phyloP scores from a whole-genome alignment of 1,140 invertebrate genomes.

The Diorhabda sublineata region DNA sequence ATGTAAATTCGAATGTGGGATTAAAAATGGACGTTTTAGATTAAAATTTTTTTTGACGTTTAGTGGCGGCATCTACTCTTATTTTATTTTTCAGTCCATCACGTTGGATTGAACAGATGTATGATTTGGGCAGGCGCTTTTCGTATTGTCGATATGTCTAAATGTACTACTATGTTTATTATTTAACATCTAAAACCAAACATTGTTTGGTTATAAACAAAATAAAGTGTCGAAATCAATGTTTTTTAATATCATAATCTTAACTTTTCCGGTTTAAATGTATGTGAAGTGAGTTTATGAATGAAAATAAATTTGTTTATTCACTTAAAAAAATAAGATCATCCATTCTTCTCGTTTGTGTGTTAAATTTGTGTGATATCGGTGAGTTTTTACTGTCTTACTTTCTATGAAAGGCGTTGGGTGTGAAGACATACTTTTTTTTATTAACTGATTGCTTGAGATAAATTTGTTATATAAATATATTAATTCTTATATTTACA shows the following conservation, averaged over 20 bases:
- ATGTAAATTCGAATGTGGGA: too few species aligned
- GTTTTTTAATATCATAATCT: neutral
- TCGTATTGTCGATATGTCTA: constrained; percentile 15
- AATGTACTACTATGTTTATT: constrained; percentile 14
- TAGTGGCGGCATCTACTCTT: neutral
- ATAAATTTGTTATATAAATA: too few species aligned
- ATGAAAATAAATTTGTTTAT: neutral
- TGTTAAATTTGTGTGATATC: neutral
- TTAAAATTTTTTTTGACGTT: too few species aligned
- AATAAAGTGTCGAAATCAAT: neutral
- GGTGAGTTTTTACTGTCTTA: neutral
- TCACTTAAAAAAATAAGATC: neutral
- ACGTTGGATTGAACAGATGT: constrained; percentile 4
- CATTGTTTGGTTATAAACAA: constrained; percentile 6
- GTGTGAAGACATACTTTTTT: neutral
- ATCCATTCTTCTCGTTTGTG: neutral
- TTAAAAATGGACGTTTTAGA: too few species aligned
- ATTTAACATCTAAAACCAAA: constrained; percentile 8
- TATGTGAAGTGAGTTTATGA: neutral
- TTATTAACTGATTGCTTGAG: too few species aligned
- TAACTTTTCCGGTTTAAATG: neutral
- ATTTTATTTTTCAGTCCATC: neutral
- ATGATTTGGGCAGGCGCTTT: constrained; percentile 11
- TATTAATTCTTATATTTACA: too few species aligned
- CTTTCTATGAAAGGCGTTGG: neutral